Evolutionary conservation across 1,140 invertebrate genomes (phyloP).

Genomic region (Pemphigus obesinymphae): DNA sequence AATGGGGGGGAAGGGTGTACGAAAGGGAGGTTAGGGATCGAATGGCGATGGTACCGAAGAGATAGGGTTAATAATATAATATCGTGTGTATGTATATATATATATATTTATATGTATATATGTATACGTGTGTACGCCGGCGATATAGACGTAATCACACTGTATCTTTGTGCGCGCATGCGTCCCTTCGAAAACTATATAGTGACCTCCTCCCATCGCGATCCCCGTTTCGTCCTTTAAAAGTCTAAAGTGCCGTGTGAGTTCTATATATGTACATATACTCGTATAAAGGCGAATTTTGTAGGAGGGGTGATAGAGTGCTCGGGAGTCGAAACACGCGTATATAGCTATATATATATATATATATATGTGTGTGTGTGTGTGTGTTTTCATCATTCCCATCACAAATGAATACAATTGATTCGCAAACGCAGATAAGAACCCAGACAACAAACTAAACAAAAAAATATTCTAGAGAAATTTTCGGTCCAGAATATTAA

Average conservation of each 20-base stretch:
- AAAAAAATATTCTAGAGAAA: no score
- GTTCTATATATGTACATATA: background rate
- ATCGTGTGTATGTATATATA: background rate
- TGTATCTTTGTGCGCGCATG: background rate
- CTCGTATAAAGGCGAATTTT: no score
- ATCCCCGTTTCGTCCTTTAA: background rate
- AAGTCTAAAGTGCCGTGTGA: background rate
- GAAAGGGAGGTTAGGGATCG: background rate
- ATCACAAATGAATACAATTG: no score
- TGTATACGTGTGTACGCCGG: background rate
- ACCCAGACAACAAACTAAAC: no score
- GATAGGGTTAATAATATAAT: slow-evolving; percentile 20
- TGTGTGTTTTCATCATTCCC: no score
- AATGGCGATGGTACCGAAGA: slow-evolving; percentile 1
- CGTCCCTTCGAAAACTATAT: no score
- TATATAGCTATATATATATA: background rate
- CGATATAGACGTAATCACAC: background rate
- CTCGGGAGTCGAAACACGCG: background rate
- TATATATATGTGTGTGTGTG: no score
- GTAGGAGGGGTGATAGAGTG: no score
- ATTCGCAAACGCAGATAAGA: no score
- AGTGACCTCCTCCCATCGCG: background rate
- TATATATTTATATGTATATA: background rate
- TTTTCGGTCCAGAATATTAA: no score
- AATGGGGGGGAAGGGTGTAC: background rate